These are phyloP conservation scores for Antrozous pallidus DNA, from an alignment of 2,797 vertebrate genomes.

Conservation along the genomic window DNA sequence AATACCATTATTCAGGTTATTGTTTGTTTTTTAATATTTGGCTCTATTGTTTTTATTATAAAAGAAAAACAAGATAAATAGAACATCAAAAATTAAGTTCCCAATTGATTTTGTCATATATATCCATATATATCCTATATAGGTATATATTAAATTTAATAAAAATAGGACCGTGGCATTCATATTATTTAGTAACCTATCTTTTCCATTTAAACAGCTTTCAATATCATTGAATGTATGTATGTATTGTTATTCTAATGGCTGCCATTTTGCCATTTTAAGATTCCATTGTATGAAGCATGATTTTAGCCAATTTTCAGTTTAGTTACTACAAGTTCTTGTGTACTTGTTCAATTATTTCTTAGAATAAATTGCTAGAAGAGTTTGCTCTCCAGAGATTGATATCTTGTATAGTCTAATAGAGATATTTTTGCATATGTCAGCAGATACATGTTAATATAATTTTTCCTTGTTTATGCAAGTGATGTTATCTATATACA, in stretches of 20 bases:
- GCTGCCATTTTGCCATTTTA: constrained; percentile 21
- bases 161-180: constrained; percentile 38
- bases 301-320: background rate
- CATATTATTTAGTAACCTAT: background rate
- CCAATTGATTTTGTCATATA: background rate
- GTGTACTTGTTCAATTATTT: constrained; percentile 9
- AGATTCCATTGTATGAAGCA: background rate
- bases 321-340: constrained; percentile 18
- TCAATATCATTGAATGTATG: constrained; percentile 4
- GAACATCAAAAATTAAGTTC: constrained; percentile 24
- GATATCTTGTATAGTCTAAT: background rate
- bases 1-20: background rate
- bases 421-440: background rate
- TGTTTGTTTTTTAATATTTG: constrained; percentile 21
- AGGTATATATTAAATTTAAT: background rate
- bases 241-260: background rate
- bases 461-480: background rate
- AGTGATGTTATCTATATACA: background rate
- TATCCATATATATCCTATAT: background rate
- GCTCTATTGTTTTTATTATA: background rate
- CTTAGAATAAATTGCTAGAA: constrained; percentile 26
- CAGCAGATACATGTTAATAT: constrained; percentile 28
- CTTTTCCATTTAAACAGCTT: constrained; percentile 27
- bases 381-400: background rate
- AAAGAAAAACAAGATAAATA: constrained; percentile 42